Evolutionary conservation across 1,140 invertebrate species (phyloP).

Genomic region (Cyrtorhinus lividipennis): DNA sequence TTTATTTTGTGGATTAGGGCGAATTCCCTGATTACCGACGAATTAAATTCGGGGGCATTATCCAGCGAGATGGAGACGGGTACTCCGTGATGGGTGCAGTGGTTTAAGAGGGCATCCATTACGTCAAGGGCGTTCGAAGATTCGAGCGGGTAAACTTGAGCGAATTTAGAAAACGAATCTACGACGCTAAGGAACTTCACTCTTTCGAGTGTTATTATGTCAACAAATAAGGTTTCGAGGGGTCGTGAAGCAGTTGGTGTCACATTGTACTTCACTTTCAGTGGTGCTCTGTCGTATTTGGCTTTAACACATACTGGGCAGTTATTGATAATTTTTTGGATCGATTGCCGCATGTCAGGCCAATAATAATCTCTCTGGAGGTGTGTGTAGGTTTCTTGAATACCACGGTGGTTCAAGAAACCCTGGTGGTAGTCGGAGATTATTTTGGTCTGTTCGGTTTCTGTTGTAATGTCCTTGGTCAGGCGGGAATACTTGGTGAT

Average conservation of each 20-base stretch:
- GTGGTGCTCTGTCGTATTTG: background rate
- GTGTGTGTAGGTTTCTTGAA: background rate
- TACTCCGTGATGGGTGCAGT: background rate
- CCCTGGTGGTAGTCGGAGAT: background rate
- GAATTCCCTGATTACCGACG: background rate
- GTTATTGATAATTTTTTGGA: constrained; percentile 1
- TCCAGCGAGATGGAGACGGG: background rate
- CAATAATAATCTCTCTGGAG: background rate
- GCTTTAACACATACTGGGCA: background rate
- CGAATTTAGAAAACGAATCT: background rate
- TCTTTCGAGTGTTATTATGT: background rate
- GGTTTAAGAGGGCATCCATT: background rate
- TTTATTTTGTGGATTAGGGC: background rate
- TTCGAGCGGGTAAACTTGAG: background rate
- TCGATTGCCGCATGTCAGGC: background rate
- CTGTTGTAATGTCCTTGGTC: background rate
- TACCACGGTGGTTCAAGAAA: background rate
- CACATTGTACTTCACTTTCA: background rate
- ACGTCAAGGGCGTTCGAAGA: background rate
- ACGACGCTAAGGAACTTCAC: background rate
- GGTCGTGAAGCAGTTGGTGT: background rate
- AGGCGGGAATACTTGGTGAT: background rate
- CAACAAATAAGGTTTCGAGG: background rate
- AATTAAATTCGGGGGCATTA: background rate
- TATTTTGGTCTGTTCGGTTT: background rate